These are phyloP conservation scores for Ginglymostoma cirratum DNA, from an alignment of 2,113 vertebrate genomes.

Conservation along the genomic window DNA sequence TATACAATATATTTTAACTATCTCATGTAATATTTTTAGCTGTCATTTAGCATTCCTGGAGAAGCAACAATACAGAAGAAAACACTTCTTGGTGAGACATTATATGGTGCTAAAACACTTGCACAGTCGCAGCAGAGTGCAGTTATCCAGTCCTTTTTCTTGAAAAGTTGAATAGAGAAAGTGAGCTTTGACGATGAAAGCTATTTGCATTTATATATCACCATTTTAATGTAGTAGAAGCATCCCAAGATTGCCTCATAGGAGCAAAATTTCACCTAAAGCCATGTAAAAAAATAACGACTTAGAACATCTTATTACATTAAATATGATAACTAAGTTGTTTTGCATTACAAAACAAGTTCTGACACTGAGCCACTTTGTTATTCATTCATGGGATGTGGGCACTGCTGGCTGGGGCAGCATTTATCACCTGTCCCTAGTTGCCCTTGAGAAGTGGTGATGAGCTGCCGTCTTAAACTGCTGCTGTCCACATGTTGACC, in stretches of 20 bases:
- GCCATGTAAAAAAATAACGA: not conserved
- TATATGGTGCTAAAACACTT: not conserved
- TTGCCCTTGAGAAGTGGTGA: too few species aligned
- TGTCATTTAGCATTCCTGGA: not conserved
- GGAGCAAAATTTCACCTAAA: not conserved
- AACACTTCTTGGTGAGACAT: not conserved
- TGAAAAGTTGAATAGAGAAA: not conserved
- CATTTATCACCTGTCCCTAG: too few species aligned
- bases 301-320: too few species aligned
- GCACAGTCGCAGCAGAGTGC: not conserved
- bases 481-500: too few species aligned
- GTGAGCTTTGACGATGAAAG: not conserved
- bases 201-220: not conserved
- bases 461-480: too few species aligned
- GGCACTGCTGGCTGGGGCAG: too few species aligned
- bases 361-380: not conserved
- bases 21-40: not conserved
- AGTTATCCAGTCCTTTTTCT: not conserved
- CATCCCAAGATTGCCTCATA: not conserved
- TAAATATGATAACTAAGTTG: too few species aligned
- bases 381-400: too few species aligned
- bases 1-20: not conserved
- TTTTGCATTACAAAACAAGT: not conserved
- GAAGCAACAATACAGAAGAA: not conserved
- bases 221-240: not conserved